These are phyloP conservation scores for Pygmarrhopalites habei DNA, from an alignment of 1,140 invertebrate genomes.

Conservation along the genomic window DNA sequence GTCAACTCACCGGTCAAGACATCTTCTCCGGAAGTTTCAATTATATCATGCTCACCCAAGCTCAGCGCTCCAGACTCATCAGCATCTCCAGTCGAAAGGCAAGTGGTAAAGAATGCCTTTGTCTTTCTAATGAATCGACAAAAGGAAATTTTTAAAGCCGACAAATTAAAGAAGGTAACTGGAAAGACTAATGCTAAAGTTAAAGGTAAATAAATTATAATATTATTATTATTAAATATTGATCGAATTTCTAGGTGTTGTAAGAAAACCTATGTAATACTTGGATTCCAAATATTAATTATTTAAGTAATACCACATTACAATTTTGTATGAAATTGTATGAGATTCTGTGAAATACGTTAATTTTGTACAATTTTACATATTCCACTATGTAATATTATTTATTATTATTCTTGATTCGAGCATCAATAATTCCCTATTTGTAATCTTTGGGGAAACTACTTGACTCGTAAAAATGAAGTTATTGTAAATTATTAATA, in stretches of 20 bases:
- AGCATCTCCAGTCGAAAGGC: neutral
- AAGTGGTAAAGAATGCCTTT: slow-evolving; percentile 23
- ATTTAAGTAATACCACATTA: neutral
- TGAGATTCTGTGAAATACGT: neutral
- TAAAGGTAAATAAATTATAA: neutral
- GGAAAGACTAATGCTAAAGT: neutral
- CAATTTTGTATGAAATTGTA: neutral
- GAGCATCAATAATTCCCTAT: too few species aligned
- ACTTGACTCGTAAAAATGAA: too few species aligned
- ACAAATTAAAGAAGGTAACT: slow-evolving; percentile 18
- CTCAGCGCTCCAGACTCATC: neutral
- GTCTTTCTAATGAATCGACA: slow-evolving; percentile 26
- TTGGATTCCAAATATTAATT: neutral
- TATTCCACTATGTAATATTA: too few species aligned
- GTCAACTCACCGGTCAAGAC: neutral
- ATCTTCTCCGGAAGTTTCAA: neutral
- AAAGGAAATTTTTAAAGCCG: slow-evolving; percentile 15
- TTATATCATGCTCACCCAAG: neutral
- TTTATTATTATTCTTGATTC: too few species aligned
- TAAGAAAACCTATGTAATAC: neutral
- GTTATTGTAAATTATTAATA: too few species aligned
- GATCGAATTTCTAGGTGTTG: neutral
- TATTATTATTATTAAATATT: neutral
- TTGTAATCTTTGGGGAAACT: too few species aligned
- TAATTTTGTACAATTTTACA: too few species aligned